These are phyloP conservation scores for Takifugu bimaculatus DNA, from an alignment of 2,113 vertebrate species.

Conservation along the genomic window DNA sequence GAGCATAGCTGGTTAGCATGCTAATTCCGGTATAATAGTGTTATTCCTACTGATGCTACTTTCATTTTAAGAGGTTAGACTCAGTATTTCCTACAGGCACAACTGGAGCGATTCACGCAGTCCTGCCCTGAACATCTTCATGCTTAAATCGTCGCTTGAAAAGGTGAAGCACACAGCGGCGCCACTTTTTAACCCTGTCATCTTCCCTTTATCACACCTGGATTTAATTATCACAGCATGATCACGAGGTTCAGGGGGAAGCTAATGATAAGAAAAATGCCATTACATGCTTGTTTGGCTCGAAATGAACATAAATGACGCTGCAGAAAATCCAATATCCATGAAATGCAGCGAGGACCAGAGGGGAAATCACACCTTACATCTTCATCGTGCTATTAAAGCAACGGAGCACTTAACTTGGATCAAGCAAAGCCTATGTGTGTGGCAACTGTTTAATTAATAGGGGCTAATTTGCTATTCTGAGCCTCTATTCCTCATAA, in stretches of 20 bases:
- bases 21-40: too few relatives aligned
- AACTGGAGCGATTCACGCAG: not conserved
- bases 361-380: not conserved
- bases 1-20: too few relatives aligned
- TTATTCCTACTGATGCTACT: too few relatives aligned
- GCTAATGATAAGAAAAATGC: conserved; percentile 39
- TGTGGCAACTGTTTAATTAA: conserved; percentile 16
- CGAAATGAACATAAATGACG: conserved; percentile 29
- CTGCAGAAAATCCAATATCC: not conserved
- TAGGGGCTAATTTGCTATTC: not conserved
- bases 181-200: conserved; percentile 28
- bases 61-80: too few relatives aligned
- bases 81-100: too few relatives aligned
- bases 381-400: not conserved
- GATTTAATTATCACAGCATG: conserved; percentile 43
- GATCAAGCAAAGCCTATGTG: conserved; percentile 13
- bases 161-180: too few relatives aligned
- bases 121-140: not conserved
- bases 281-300: conserved; percentile 45
- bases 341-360: not conserved
- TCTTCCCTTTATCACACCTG: conserved; percentile 35
- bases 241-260: conserved; percentile 20
- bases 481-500: conserved; percentile 1
- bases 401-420: conserved; percentile 11
- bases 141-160: too few relatives aligned